phyloP scores from a whole-genome alignment of 1,140 invertebrate genomes.

The Kradibia gibbosae region DNA sequence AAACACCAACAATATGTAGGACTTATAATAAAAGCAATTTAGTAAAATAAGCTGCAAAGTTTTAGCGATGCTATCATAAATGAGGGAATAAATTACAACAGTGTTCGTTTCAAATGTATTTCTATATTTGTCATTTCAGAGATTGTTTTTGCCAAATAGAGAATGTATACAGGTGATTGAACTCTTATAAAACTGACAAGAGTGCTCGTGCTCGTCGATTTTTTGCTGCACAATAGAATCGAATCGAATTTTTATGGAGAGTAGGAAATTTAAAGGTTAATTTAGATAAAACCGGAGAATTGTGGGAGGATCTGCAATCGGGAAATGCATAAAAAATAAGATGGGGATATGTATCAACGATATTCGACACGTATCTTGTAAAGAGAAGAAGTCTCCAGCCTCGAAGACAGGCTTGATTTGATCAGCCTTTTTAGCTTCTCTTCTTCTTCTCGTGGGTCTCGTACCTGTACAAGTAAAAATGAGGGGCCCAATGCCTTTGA shows the following conservation, averaged over 20 bases:
- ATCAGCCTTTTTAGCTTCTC: not conserved
- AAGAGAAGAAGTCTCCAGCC: slow-evolving; percentile 46
- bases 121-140: not conserved
- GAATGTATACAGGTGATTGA: not conserved
- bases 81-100: too few species aligned
- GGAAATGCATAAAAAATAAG: slow-evolving; percentile 3
- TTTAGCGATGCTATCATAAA: too few species aligned
- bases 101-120: too few species aligned
- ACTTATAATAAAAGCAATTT: too few species aligned
- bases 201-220: not conserved
- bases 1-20: too few species aligned
- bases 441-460: not conserved
- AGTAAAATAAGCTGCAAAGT: too few species aligned
- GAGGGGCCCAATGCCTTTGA: not conserved
- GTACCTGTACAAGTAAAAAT: slow-evolving; percentile 8
- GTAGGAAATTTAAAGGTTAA: not conserved
- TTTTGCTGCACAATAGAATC: not conserved
- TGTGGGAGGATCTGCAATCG: not conserved
- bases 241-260: not conserved
- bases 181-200: not conserved
- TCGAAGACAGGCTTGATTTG: slow-evolving; percentile 11
- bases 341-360: slow-evolving; percentile 41
- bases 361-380: slow-evolving; percentile 69
- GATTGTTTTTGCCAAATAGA: not conserved
- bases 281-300: not conserved